These are phyloP conservation scores for Tiliacea citrago DNA, from an alignment of 2,888 invertebrate genomes.

Conservation along the genomic window DNA sequence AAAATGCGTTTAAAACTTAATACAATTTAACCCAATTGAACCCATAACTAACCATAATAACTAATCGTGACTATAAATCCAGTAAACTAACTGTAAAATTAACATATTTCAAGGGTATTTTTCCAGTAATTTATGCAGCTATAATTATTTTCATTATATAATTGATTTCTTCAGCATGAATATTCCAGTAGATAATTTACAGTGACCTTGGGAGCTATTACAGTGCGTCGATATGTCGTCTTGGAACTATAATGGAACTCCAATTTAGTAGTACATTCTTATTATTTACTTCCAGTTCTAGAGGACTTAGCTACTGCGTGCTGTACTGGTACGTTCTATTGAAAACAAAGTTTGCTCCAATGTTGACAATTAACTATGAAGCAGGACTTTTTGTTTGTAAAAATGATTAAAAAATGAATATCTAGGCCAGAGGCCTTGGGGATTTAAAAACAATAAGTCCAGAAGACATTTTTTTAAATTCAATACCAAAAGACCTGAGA, in stretches of 20 bases:
- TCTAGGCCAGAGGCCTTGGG: too few species aligned
- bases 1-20: neutral
- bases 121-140: slow-evolving; percentile 32
- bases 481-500: neutral
- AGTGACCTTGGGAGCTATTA: slow-evolving; percentile 25
- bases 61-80: slow-evolving; percentile 12
- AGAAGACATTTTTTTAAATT: neutral
- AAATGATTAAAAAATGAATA: neutral
- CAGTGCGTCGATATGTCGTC: slow-evolving; percentile 45
- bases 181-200: slow-evolving; percentile 35
- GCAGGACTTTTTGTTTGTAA: neutral
- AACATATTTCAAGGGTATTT: slow-evolving; percentile 30
- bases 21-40: slow-evolving; percentile 4
- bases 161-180: slow-evolving; percentile 49
- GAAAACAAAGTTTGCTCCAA: neutral
- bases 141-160: slow-evolving; percentile 34
- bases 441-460: neutral
- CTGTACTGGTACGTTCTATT: neutral
- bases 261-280: slow-evolving; percentile 41
- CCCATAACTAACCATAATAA: slow-evolving; percentile 21
- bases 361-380: neutral
- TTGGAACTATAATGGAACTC: slow-evolving; percentile 35
- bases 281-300: slow-evolving; percentile 26
- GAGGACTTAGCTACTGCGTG: neutral
- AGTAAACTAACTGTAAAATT: slow-evolving; percentile 19